Evolutionary conservation across 2,797 vertebrate species (phyloP), one percentile per base, ranked within the genome.

Genomic region (Eulemur coronatus): DNA sequence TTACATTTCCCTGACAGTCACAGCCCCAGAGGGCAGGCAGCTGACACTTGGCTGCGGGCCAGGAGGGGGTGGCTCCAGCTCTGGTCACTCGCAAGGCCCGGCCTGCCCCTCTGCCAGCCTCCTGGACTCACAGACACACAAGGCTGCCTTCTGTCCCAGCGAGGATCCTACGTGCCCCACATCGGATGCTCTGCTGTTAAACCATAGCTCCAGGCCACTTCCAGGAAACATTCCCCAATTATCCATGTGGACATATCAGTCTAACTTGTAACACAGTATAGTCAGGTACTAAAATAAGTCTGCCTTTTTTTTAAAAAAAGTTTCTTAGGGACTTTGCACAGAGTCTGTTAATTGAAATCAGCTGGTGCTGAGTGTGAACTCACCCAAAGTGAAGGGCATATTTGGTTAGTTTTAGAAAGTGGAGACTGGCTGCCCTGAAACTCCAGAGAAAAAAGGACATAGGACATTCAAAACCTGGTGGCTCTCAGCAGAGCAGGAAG

Each of bases 331-430:
- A 52, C 38, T 87, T 57, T 52, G 50, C 46, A 0, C 20, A 22
- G 52, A 67, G 50, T 46, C 55, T 48, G 41, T 70, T 95, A 88
- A 94, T 28, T 70, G 89, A 80, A 91, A 80, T 96, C 94, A 87
- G 95, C 97, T 93, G 91, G 86, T 57, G 52, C 69, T 35, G 22
- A 61, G 59, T 30, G 38, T 50, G 80, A 78, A 22, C 90, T 96
- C 87, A 33, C 48, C 81, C 63, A n/a, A 73, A 41, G 35, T 43
- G 80, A 92, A 92, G 61, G 81, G 73, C 28, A 7, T 87, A 65
- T 78, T 88, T 55, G 41, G 57, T 89, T 67, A 38, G 84, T 73
- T 95, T 86, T 80, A 69, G 61, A 94, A 86, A 76, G 59, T 9
- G 6, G 79, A 61, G 73, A 82, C 0, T 1, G 22, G 72, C 22